These are phyloP conservation scores for Pantherophis vulpinus DNA, from an alignment of 2,797 vertebrate species.

Conservation along the genomic window DNA sequence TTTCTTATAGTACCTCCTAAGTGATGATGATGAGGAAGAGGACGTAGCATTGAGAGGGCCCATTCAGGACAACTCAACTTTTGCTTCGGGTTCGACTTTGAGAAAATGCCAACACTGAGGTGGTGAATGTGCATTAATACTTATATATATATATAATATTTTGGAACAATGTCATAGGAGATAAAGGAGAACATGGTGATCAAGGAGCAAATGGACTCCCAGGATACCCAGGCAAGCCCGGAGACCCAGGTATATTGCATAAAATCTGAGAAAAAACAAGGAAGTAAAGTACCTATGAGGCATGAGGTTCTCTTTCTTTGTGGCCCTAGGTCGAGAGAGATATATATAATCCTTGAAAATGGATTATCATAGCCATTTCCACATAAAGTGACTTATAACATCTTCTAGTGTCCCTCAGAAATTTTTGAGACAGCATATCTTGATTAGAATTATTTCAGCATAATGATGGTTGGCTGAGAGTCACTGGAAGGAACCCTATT, in stretches of 20 bases:
- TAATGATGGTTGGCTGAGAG: not conserved
- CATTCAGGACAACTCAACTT: not conserved
- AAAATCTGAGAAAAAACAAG: not conserved
- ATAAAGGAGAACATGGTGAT: constrained; percentile 87
- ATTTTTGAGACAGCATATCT: not conserved
- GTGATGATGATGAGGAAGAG: not conserved
- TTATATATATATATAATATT: not conserved
- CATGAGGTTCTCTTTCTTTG: not conserved
- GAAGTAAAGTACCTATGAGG: not conserved
- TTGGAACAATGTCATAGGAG: constrained; percentile 73
- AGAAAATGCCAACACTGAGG: not conserved
- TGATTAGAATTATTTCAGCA: not conserved
- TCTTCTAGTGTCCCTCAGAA: not conserved
- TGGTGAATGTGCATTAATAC: not conserved
- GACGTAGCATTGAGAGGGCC: not conserved
- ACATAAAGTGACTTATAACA: not conserved
- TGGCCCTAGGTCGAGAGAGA: too few species aligned
- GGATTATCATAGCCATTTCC: not conserved
- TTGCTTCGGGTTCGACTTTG: not conserved
- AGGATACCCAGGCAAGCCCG: constrained; percentile 86
- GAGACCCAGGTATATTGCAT: constrained; percentile 80
- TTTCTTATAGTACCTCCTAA: not conserved
- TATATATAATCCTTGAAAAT: not conserved
- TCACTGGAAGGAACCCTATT: not conserved
- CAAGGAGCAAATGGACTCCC: constrained; percentile 76